A percentile compares a stretch with the other conserved stretches of the same genome.
phyloP scores from a whole-genome alignment of 2,888 invertebrate genomes.

The Rotaria socialis region DNA sequence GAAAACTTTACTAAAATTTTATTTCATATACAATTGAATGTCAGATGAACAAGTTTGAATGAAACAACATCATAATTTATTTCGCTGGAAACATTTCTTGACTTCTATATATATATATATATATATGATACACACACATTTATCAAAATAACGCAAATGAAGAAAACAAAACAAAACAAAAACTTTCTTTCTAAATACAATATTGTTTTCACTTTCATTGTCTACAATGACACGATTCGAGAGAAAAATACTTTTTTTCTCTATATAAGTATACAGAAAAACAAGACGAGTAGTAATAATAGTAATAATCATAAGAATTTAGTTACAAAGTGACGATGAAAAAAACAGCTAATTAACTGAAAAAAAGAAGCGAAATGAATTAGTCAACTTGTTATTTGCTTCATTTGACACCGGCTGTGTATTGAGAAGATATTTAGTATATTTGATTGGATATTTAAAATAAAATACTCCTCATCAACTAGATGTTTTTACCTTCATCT shows the following conservation, averaged over 20 bases:
- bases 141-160: not conserved
- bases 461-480: too few relatives aligned
- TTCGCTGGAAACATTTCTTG: not conserved
- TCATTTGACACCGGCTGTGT: not conserved
- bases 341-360: not conserved
- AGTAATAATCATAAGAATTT: not conserved
- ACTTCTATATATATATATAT: not conserved
- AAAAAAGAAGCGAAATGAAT: not conserved
- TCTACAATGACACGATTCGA: not conserved
- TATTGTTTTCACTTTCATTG: not conserved
- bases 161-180: not conserved
- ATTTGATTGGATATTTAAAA: not conserved
- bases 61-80: conserved; percentile 64
- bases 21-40: too few relatives aligned
- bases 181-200: not conserved
- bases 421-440: not conserved
- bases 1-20: too few relatives aligned
- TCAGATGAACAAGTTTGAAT: not conserved
- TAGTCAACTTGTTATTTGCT: not conserved
- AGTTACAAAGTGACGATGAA: too few relatives aligned
- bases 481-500: too few relatives aligned
- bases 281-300: not conserved
- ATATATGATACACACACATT: not conserved
- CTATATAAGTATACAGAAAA: not conserved
- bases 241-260: not conserved